Evolutionary conservation across 1,140 invertebrate species (phyloP), one percentile per base, ranked within the genome.

Genomic region (Aphis gossypii): DNA sequence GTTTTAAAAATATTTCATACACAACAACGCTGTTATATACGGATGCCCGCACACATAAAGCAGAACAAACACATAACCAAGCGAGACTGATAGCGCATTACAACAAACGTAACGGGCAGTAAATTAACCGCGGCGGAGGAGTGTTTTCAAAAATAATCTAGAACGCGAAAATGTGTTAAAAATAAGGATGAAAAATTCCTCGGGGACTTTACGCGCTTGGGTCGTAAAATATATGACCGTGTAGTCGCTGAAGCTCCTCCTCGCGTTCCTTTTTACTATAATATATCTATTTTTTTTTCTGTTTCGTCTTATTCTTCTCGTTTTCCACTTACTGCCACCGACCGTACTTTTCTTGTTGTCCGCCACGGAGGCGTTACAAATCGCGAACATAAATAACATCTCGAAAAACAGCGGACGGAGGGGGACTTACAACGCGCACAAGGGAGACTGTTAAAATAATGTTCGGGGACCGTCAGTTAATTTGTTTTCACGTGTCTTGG

Each of bases 161-260:
- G 68, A 92, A 84, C 76, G 46, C 68, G 91, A 92, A 92, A 92
- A 92, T 83, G 91, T 92, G 91, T 92, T 92, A 56, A 89, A 89
- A 89, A 89, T 89, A 92, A 92, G 91, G 60, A 48, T 48, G 91
- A 48, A 83, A 92, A 92, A 92, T 92, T 92, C 91, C 91, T 92
- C 68, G 60, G 91, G 91, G 76, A 92, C 91, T 20, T 21, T 51
- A 41, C n/a, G 46, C 44, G 68, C 18, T 48, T 46, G n/a, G 46
- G 56, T 76, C 41, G 46, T 92, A 46, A 92, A 92, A 92, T 92
- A 92, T 92, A 92, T 92, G 46, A 44, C 20, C 21, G 25, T 25
- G 60, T 30, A 60, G 56, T 30, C 54, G 54, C 54, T 23, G 54
- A 21, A 20, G 56, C 60, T 92, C 41, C 76, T 51, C 91, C 30